A percentile compares a stretch with the other conserved stretches of the same genome.
Conservation (phyloP, 2,888 invertebrate genomes). For the Cancer borealis region DNA sequence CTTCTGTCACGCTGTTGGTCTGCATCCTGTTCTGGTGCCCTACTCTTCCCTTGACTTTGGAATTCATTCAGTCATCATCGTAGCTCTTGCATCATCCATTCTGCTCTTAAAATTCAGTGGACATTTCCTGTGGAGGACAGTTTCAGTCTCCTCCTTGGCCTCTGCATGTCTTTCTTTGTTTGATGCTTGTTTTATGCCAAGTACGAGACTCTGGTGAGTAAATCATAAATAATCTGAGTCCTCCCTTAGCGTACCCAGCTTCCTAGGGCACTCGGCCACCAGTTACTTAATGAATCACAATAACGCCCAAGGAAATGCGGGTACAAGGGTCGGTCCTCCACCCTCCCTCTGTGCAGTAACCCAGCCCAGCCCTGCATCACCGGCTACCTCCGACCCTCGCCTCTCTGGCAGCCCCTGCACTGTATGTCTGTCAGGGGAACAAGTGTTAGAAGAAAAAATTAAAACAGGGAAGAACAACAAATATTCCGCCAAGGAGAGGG, state of each 20-base stretch:
- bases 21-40: not conserved
- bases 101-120: constrained; percentile 14
- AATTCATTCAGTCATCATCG: constrained; percentile 3
- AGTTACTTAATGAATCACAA: constrained; percentile 11
- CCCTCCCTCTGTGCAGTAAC: not conserved
- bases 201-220: not conserved
- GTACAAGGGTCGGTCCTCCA: not conserved
- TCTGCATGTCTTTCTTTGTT: not conserved
- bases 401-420: not conserved
- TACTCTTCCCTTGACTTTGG: not conserved
- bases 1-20: not conserved
- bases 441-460: not conserved
- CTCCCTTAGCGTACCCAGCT: constrained; percentile 13
- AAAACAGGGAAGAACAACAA: not conserved
- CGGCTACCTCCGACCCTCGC: not conserved
- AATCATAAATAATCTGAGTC: not conserved
- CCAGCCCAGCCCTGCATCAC: not conserved
- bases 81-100: not conserved
- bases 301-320: constrained; percentile 30
- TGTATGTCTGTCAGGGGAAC: not conserved
- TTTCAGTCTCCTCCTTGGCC: not conserved
- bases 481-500: not conserved
- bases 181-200: not conserved
- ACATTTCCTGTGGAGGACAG: not conserved
- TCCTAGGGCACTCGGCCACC: not conserved